These are phyloP conservation scores for Dicerorhinus sumatrensis DNA, from an alignment of 2,113 vertebrate genomes.

Conservation along the genomic window DNA sequence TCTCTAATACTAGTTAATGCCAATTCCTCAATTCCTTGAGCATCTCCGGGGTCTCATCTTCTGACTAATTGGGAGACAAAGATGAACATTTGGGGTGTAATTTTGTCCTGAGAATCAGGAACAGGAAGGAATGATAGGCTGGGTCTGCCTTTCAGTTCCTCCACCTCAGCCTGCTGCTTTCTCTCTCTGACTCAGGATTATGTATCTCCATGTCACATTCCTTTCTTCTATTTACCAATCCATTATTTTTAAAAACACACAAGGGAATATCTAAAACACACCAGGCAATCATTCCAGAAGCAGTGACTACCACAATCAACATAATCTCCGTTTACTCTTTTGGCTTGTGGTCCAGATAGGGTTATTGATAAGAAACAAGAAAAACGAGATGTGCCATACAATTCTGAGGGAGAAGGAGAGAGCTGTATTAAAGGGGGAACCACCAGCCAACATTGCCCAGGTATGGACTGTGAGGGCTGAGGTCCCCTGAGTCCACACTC, in stretches of 20 bases:
- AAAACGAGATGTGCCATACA: too few species aligned
- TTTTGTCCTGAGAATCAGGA: background rate
- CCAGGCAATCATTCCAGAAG: background rate
- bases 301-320: background rate
- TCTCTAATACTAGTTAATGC: too few species aligned
- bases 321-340: background rate
- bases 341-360: background rate
- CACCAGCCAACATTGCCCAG: too few species aligned
- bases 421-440: background rate
- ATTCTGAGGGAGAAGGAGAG: background rate
- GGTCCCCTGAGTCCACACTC: background rate
- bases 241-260: background rate
- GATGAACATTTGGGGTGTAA: background rate
- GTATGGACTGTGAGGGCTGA: too few species aligned
- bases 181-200: too few species aligned
- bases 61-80: too few species aligned
- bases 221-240: background rate
- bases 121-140: background rate
- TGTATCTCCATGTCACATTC: background rate
- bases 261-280: background rate
- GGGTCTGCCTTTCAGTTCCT: background rate
- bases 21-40: background rate
- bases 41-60: background rate
- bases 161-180: background rate
- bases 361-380: background rate